Evolutionary conservation across 2,797 vertebrate genomes (phyloP).

Genomic region (Poeciliopsis paucimaculata): DNA sequence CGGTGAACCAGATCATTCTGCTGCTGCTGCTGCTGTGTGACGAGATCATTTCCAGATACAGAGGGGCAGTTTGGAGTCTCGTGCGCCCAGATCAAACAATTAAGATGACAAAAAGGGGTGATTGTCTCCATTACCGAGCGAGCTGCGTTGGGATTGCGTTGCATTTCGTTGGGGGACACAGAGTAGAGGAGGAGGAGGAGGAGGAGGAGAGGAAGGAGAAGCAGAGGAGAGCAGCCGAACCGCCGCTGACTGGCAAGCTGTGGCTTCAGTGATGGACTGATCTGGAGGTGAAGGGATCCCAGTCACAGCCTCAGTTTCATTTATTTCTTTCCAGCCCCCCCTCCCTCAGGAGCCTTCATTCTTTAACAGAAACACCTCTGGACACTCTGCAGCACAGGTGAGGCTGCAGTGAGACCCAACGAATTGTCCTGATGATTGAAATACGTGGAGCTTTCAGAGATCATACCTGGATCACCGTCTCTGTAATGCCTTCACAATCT

Average conservation of each 20-base stretch:
- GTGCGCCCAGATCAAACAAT: conserved; percentile 58
- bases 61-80: conserved; percentile 58
- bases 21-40: conserved; percentile 28
- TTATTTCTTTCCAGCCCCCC: neutral
- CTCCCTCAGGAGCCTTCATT: conserved; percentile 24
- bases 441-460: conserved; percentile 32
- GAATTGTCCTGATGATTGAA: conserved; percentile 53
- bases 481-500: conserved; percentile 73
- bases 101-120: conserved; percentile 74
- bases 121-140: conserved; percentile 66
- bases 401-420: conserved; percentile 20
- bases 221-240: conserved; percentile 60
- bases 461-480: conserved; percentile 50
- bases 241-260: conserved; percentile 50
- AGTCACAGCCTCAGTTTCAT: conserved; percentile 37
- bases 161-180: conserved; percentile 65
- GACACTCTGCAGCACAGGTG: conserved; percentile 56
- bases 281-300: conserved; percentile 48
- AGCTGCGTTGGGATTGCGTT: conserved; percentile 65
- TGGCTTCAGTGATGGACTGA: conserved; percentile 73
- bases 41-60: conserved; percentile 36
- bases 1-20: conserved; percentile 39
- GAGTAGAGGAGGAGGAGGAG: conserved; percentile 53
- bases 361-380: conserved; percentile 32
- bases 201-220: conserved; percentile 61